Evolutionary conservation across 2,888 invertebrate genomes (phyloP), one percentile per base, ranked within the genome.

Genomic region (Athrips mouffetella): DNA sequence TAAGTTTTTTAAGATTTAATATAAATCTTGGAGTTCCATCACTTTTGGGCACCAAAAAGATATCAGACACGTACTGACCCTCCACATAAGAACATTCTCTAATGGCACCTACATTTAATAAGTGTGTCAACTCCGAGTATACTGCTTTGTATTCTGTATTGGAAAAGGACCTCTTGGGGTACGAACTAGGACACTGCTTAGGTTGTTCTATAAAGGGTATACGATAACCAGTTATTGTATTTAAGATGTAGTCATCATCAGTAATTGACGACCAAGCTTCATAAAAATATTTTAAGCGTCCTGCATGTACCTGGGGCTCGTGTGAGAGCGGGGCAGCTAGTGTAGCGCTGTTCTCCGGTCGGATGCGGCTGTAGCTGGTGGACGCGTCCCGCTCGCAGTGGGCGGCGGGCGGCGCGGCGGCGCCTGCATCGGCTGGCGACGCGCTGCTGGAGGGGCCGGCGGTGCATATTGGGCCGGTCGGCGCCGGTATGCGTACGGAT

Each of bases 1-100:
- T 30, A 30, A 10, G 25, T 2, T 49, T 45, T 21, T 52, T 52
- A 10, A 54, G 23, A 35, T 54, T 52, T 33, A 52, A 45, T 31
- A 52, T 52, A 31, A 54, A 52, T 6, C 52, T 15, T 27, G 30
- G 33, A 10, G n/a, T 23, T 3, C 51, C 54, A 25, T 45, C 42
- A 15, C 8, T 46, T 39, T 49, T 49, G 2, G 48, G 52, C 1
- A 47, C 37, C 3, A 51, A 23, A 20, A 54, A 51, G 11, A 50
- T 46, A 35, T 47, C 31, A 3, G 54, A 51, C 6, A 51, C 11
- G 30, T 47, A 54, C 20, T 51, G 49, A 0, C 44, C 48, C 30
- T 6, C 2, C 0, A 3, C 21, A 10, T 46, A 41, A 7, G 21
- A 13, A 45, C 55, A 55, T 4, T 8, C 13, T 16, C 11, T 39